phyloP scores from a whole-genome alignment of 1,140 invertebrate species.

The Magallana ariakensis region DNA sequence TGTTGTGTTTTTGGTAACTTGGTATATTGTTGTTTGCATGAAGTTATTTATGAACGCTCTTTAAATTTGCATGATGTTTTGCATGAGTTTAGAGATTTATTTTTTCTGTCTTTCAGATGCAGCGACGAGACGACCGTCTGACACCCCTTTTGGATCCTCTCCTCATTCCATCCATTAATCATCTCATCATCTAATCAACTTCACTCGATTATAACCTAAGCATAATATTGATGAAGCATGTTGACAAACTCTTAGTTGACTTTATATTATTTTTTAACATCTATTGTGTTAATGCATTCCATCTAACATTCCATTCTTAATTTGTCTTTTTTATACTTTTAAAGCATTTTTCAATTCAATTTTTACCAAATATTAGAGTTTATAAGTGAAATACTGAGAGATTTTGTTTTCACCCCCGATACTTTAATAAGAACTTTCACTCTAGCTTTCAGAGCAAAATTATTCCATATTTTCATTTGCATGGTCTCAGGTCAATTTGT shows the following conservation, averaged over 20 bases:
- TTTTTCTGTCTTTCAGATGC: conserved; percentile 66
- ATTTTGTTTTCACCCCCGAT: too few relatives aligned
- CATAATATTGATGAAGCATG: conserved; percentile 18
- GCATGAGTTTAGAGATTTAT: conserved; percentile 44
- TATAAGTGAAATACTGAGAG: background rate
- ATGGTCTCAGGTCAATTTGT: background rate
- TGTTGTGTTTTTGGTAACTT: background rate
- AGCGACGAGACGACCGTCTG: conserved; percentile 71
- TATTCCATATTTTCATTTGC: background rate
- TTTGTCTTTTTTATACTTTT: background rate
- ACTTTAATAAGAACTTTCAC: background rate
- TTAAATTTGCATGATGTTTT: background rate
- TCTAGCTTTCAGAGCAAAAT: background rate
- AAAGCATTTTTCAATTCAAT: background rate
- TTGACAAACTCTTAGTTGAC: background rate
- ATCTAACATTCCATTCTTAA: background rate
- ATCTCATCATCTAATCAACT: conserved; percentile 4
- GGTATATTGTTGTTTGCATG: conserved; percentile 6
- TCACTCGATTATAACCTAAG: conserved; percentile 16
- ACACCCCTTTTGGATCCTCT: conserved; percentile 39
- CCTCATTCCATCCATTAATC: conserved; percentile 30
- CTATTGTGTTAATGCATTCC: conserved; percentile 2
- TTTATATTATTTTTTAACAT: background rate
- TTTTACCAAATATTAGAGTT: background rate
- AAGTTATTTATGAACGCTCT: background rate